Base-by-base conservation (phyloP, 2,113 vertebrate genomes). In the Trochalopteron elliotii region DNA sequence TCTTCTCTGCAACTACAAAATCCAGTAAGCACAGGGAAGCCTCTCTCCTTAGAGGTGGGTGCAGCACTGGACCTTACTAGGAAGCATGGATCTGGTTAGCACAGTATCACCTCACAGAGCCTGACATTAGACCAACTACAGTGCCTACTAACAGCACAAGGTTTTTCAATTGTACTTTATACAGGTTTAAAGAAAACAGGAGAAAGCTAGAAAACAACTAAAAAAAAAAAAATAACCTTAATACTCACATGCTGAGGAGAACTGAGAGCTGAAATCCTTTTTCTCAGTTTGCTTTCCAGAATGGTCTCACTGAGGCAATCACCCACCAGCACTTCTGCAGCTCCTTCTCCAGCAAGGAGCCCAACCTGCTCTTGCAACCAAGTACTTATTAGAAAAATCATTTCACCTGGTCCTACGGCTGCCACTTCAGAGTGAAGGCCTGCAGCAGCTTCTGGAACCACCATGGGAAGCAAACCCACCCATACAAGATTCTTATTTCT, bases 301-400 rank as follows among this genome's bases (percentile, higher is more conserved):
- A 77, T 0, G 2, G 5, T 19, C 35, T n/a, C 24, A 40, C 17
- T 4, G 18, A 70, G 28, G 10, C 14, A 30, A 22, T 4, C 0
- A 0, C 5, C 7, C 47, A 42, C 10, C 47, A 53, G 8, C 31
- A 31, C 13, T 27, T 7, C 14, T 18, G 4, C 37, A 45, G 18
- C 56, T 57, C 12, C 17, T 50, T 7, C 33, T 37, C 72, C 70
- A 63, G 15, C 9, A 85, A 9, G 0, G 0, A 68, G 7, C 37
- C 33, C 55, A 37, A 59, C 11, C 30, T 15, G 61, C 37, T 81
- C 45, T 13, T 75, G n/a, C 23, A 82, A 25, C 6, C 30, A 63
- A 27, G 8, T 10, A 19, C 13, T n/a, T 35, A 55, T 50, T 35
- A 78, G 80, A 25, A 89, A 90, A 92, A 20, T 44, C 30, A 17